Conservation (phyloP, 2,888 invertebrate species). For the Drosophila villosipedis region DNA sequence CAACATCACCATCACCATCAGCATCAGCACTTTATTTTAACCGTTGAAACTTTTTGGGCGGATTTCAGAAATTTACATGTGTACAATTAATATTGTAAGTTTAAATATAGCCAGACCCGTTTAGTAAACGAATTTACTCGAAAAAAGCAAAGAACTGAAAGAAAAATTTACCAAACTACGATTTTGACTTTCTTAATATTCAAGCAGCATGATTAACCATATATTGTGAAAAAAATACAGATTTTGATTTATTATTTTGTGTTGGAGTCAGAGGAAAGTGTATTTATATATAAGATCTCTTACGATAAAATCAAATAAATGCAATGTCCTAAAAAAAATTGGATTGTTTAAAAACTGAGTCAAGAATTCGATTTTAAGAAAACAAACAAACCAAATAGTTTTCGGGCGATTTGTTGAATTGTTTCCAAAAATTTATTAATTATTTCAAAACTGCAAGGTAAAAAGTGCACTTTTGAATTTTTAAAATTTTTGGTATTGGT, state of each 20-base stretch:
- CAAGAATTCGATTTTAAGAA: not conserved
- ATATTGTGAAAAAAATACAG: not conserved
- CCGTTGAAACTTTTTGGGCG: not conserved
- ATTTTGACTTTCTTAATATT: not conserved
- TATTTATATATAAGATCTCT: not conserved
- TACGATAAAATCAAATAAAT: not conserved
- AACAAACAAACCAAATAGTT: not conserved
- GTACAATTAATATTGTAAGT: not conserved
- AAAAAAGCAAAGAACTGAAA: not conserved
- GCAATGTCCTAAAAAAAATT: rapidly evolving
- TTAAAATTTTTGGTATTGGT: not conserved
- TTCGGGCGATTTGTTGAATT: not conserved
- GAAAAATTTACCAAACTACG: not conserved
- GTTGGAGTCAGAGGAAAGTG: rapidly evolving
- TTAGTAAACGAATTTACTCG: not conserved
- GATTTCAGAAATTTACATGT: not conserved
- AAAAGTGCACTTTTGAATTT: rapidly evolving
- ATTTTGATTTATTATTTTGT: not conserved
- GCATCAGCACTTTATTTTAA: constrained; percentile 1
- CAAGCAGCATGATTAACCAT: not conserved
- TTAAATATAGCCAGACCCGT: not conserved
- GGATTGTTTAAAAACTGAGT: rapidly evolving
- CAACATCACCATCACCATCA: constrained; percentile 2
- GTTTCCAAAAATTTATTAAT: not conserved
- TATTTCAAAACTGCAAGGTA: not conserved